These are phyloP conservation scores for Xestia rhomboidea DNA, from an alignment of 2,888 invertebrate genomes.

Conservation along the genomic window DNA sequence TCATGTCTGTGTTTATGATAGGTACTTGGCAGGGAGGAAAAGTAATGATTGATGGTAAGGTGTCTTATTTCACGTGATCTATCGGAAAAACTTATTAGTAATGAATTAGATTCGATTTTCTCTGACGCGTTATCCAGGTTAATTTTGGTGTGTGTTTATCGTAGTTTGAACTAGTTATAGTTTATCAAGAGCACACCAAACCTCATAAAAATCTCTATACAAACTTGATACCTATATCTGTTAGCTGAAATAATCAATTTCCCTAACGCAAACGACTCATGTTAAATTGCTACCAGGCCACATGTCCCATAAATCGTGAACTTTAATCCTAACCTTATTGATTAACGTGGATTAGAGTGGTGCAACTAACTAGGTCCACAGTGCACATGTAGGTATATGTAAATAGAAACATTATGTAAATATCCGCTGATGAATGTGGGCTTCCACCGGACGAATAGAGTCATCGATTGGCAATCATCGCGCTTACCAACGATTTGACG, in stretches of 20 bases:
- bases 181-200: background rate
- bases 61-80: background rate
- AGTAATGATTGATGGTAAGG: conserved; percentile 1
- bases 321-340: conserved; percentile 45
- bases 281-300: conserved; percentile 25
- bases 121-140: background rate
- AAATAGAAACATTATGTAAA: conserved; percentile 57
- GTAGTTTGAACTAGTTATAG: background rate
- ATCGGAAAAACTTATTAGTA: conserved; percentile 4
- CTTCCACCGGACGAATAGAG: conserved; percentile 15
- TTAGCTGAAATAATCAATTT: conserved; percentile 17
- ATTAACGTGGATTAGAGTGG: conserved; percentile 34
- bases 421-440: conserved; percentile 49
- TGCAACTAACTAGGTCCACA: conserved; percentile 28
- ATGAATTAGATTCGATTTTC: background rate
- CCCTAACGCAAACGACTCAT: background rate
- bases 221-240: background rate
- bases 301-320: conserved; percentile 49
- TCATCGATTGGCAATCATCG: conserved; percentile 18
- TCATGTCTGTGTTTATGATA: background rate
- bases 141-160: background rate
- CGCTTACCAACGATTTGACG: background rate
- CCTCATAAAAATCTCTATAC: background rate
- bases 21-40: background rate
- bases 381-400: conserved; percentile 35